These are phyloP conservation scores for Meandrusa payeni DNA, from an alignment of 2,888 invertebrate species.

Conservation along the genomic window DNA sequence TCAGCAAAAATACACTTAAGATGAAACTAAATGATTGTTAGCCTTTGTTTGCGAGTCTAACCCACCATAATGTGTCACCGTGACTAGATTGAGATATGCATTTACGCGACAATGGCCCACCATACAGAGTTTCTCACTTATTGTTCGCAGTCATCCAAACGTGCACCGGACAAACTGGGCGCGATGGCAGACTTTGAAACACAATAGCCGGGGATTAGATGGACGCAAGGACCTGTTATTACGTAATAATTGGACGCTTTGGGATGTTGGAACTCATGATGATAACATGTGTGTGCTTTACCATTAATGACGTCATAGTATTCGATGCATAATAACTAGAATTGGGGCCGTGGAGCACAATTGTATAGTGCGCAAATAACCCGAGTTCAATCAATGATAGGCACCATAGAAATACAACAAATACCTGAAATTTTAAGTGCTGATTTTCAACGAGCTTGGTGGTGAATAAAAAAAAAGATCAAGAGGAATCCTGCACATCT, in stretches of 20 bases:
- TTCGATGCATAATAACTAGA: too few relatives aligned
- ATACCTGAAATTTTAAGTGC: too few relatives aligned
- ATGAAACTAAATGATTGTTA: slow-evolving; percentile 1
- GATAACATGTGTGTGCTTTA: neutral
- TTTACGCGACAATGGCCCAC: slow-evolving; percentile 21
- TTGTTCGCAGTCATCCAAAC: slow-evolving; percentile 37
- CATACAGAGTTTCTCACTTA: slow-evolving; percentile 33
- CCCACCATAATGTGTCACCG: slow-evolving; percentile 10
- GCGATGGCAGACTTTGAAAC: slow-evolving; percentile 33
- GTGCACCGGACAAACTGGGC: slow-evolving; percentile 32
- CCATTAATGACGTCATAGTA: too few relatives aligned
- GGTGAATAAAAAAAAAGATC: too few relatives aligned
- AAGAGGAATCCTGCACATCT: too few relatives aligned
- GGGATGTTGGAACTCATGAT: neutral
- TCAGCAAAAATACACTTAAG: neutral
- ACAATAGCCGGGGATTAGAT: slow-evolving; percentile 32
- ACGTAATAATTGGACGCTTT: neutral
- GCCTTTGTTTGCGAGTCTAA: slow-evolving; percentile 4
- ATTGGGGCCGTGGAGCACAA: too few relatives aligned
- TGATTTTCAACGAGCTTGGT: too few relatives aligned
- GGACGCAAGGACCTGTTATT: slow-evolving; percentile 7
- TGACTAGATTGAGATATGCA: slow-evolving; percentile 20
- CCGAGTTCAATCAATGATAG: too few relatives aligned
- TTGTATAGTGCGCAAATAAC: too few relatives aligned
- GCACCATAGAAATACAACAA: too few relatives aligned